Percentiles rank a stretch among this genome's conserved stretches.
These are phyloP conservation scores for Prionace glauca DNA, from an alignment of 2,797 vertebrate species.

Conservation along the genomic window DNA sequence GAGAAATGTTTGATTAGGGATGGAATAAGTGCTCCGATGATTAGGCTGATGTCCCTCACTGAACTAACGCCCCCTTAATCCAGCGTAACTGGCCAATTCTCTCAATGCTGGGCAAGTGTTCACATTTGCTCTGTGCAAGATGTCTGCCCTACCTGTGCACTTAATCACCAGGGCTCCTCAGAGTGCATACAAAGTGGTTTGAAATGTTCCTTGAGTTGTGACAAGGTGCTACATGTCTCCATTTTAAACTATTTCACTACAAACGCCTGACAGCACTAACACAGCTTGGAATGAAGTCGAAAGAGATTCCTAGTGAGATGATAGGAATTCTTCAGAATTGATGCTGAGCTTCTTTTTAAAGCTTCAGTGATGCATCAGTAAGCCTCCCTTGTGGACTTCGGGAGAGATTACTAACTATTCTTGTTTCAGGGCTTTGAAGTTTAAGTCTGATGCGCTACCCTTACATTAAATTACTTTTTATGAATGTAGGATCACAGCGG, in stretches of 20 bases:
- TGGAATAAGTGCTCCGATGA: neutral
- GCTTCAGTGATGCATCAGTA: neutral
- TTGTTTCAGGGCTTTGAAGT: neutral
- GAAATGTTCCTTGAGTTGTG: neutral
- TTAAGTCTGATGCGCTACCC: neutral
- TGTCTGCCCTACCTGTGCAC: neutral
- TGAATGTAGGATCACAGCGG: neutral
- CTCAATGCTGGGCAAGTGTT: neutral
- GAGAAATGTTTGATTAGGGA: neutral
- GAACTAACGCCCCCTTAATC: neutral
- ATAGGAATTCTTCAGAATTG: neutral
- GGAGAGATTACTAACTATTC: slow-evolving; percentile 2
- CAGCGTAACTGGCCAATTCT: neutral
- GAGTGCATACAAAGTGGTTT: neutral
- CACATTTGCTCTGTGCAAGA: neutral
- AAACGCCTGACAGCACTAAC: neutral
- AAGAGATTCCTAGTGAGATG: neutral
- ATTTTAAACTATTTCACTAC: neutral
- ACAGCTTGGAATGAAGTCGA: neutral
- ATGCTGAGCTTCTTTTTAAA: slow-evolving; percentile 1
- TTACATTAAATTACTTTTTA: neutral
- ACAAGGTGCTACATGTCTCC: neutral
- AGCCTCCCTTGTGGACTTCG: slow-evolving; percentile 8
- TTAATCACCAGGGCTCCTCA: neutral
- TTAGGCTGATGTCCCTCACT: neutral